Percentiles rank a stretch among this genome's conserved stretches.
Conservation (phyloP, 2,888 invertebrate genomes). For the Colostygia pectinataria region DNA sequence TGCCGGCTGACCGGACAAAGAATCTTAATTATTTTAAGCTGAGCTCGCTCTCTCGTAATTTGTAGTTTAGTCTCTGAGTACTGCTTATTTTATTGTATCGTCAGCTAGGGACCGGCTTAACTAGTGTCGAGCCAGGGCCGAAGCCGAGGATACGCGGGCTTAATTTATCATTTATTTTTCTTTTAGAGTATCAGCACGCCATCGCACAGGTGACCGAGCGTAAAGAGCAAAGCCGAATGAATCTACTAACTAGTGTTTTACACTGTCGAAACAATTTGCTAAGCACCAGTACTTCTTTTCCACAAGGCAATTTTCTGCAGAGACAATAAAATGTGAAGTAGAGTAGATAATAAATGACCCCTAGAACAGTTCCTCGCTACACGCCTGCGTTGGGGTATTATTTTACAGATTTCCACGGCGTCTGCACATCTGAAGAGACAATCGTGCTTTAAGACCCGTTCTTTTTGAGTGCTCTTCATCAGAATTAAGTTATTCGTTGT, state of each 20-base stretch:
- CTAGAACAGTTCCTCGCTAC: constrained; percentile 4
- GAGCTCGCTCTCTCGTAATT: constrained; percentile 69
- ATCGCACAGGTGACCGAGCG: background rate
- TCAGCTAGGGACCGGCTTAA: constrained; percentile 64
- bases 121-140: constrained; percentile 42
- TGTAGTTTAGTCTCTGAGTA: constrained; percentile 64
- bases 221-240: too few relatives aligned
- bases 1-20: constrained; percentile 63
- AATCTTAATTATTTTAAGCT: constrained; percentile 79
- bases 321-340: constrained; percentile 9
- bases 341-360: constrained; percentile 4
- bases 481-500: constrained; percentile 63
- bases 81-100: constrained; percentile 75
- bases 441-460: constrained; percentile 57
- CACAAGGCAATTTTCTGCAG: constrained; percentile 4
- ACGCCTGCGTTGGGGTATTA: constrained; percentile 49
- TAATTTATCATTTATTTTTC: background rate
- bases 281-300: background rate
- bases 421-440: constrained; percentile 66
- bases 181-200: background rate
- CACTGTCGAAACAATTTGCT: background rate
- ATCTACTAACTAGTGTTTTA: too few relatives aligned
- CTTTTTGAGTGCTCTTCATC: constrained; percentile 65
- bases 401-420: constrained; percentile 71
- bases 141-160: background rate